A percentile compares a stretch with the other conserved stretches of the same genome.
phyloP scores from a whole-genome alignment of 2,797 vertebrate genomes.

The Perodicticus potto region DNA sequence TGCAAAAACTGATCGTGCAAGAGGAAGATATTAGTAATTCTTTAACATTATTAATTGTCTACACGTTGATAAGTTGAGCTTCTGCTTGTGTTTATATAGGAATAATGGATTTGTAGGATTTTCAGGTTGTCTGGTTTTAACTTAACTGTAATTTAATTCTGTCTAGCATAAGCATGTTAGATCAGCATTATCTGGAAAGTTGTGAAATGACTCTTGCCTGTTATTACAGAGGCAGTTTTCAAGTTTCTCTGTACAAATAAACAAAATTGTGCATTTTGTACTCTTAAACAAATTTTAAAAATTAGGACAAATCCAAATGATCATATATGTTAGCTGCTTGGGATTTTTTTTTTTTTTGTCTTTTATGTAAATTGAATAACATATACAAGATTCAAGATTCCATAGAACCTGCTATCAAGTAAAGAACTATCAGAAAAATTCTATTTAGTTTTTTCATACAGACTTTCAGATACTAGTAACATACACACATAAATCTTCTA shows the following conservation, averaged over 20 bases:
- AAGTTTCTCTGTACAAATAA: not conserved
- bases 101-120: not conserved
- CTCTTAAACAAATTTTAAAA: not conserved
- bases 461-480: not conserved
- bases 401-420: not conserved
- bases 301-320: not conserved
- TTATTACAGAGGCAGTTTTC: not conserved
- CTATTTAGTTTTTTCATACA: not conserved
- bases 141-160: constrained; percentile 34
- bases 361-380: not conserved
- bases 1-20: not conserved
- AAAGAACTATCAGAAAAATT: not conserved
- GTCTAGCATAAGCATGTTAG: not conserved
- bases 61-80: not conserved
- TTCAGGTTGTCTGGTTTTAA: not conserved
- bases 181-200: not conserved
- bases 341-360: not conserved
- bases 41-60: not conserved
- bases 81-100: not conserved
- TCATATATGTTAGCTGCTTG: not conserved
- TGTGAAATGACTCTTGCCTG: not conserved
- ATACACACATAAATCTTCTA: not conserved
- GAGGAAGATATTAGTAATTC: not conserved
- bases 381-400: not conserved
- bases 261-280: not conserved